Evolutionary conservation across 2,797 vertebrate genomes (phyloP).

Genomic region (Epinephelus awoara): DNA sequence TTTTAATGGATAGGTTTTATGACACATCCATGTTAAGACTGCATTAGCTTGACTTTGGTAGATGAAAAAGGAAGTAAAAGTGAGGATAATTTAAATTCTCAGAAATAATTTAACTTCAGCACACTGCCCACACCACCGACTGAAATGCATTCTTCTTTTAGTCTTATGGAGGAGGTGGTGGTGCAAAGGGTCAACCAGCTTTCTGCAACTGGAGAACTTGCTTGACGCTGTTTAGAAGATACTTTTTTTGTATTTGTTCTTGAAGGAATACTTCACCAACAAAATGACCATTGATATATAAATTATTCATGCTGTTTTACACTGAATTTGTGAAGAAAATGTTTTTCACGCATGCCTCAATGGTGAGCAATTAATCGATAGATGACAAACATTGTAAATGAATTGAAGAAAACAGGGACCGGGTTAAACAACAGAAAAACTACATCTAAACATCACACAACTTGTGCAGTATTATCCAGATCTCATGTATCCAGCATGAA

Average conservation of each 20-base stretch:
- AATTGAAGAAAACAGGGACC: no score
- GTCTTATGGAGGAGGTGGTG: neutral
- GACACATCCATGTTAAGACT: constrained; percentile 1
- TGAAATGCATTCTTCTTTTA: neutral
- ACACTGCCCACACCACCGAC: neutral
- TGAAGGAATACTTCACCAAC: no score
- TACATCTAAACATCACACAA: no score
- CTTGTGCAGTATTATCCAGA: no score
- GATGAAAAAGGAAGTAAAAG: neutral
- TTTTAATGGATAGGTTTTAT: neutral
- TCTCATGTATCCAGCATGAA: no score
- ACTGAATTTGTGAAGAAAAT: no score
- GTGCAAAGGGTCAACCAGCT: constrained; percentile 13
- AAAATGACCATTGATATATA: no score
- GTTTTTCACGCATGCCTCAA: no score
- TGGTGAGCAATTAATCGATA: no score
- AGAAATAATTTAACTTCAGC: constrained; percentile 19
- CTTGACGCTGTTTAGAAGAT: neutral
- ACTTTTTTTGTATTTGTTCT: neutral
- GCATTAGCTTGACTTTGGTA: neutral
- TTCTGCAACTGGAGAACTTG: neutral
- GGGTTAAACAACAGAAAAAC: no score
- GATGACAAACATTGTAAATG: no score
- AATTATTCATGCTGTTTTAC: no score
- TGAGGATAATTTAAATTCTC: neutral